Conservation (phyloP, 1,140 invertebrate species). For the Wasmannia auropunctata region DNA sequence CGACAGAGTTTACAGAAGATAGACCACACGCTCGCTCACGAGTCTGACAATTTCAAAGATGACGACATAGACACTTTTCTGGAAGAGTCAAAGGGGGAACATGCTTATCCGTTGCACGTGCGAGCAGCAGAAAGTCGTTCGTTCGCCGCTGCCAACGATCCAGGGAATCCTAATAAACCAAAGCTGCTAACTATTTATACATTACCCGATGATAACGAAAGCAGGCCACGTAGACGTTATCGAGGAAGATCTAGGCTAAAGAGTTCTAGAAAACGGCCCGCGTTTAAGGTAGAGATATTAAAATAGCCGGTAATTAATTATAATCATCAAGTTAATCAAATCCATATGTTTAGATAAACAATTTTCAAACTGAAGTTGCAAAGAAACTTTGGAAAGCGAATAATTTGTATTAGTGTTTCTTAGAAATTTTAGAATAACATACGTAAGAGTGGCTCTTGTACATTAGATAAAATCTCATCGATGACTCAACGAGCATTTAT, state of each 20-base stretch:
- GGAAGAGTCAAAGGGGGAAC: conserved; percentile 3
- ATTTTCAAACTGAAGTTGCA: not conserved
- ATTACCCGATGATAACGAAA: conserved; percentile 35
- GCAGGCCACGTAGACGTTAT: conserved; percentile 32
- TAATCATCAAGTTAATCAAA: not conserved
- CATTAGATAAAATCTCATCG: not conserved
- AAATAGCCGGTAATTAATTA: not conserved
- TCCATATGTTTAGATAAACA: not conserved
- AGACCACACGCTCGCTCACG: conserved; percentile 25
- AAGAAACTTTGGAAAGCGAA: not conserved
- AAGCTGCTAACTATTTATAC: conserved; percentile 34
- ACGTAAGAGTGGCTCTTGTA: not conserved
- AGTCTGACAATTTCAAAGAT: conserved; percentile 23
- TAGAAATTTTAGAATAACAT: conserved; percentile 2
- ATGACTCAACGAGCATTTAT: conserved; percentile 43
- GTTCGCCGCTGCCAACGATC: not conserved
- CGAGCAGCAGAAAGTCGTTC: conserved; percentile 36
- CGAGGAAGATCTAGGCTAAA: conserved; percentile 18
- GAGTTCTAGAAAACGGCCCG: not conserved
- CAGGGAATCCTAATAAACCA: conserved; percentile 8
- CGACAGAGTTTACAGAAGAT: conserved; percentile 42
- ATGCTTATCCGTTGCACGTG: conserved; percentile 1
- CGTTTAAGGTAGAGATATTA: conserved; percentile 20
- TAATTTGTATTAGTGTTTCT: not conserved
- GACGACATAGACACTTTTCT: conserved; percentile 21